phyloP scores from a whole-genome alignment of 2,113 vertebrate genomes.

The Thunnus thynnus region DNA sequence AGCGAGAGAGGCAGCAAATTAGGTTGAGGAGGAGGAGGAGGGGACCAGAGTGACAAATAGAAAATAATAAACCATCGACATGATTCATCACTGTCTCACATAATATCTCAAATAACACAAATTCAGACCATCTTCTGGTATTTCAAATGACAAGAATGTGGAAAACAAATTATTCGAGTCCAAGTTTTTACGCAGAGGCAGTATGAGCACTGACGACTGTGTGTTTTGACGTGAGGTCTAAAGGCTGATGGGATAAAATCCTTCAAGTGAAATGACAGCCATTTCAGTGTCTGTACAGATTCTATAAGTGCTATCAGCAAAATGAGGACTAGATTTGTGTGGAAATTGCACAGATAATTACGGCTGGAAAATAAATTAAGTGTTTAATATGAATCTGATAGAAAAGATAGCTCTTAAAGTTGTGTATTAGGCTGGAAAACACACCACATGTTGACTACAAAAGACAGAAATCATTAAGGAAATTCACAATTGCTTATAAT shows the following conservation, averaged over 20 bases:
- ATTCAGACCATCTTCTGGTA: background rate
- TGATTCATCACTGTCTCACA: background rate
- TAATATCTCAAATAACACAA: background rate
- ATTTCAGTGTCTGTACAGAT: too few species aligned
- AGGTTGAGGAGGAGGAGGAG: background rate
- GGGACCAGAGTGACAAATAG: background rate
- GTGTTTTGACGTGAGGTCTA: background rate
- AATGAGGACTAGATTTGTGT: too few species aligned
- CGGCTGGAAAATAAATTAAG: background rate
- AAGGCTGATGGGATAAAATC: too few species aligned
- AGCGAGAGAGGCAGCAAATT: background rate
- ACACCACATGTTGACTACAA: background rate
- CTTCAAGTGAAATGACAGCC: too few species aligned
- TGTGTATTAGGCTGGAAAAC: background rate
- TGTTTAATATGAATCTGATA: background rate
- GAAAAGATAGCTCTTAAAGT: conserved; percentile 4
- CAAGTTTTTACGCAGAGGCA: too few species aligned
- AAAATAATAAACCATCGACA: background rate
- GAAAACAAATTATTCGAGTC: background rate
- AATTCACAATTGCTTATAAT: conserved; percentile 14
- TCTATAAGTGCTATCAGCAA: too few species aligned
- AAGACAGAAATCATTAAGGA: background rate
- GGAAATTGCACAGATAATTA: background rate
- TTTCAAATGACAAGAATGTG: background rate
- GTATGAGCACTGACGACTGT: background rate